phyloP scores from a whole-genome alignment of 1,140 invertebrate species.

The Drosophila sturtevanti region DNA sequence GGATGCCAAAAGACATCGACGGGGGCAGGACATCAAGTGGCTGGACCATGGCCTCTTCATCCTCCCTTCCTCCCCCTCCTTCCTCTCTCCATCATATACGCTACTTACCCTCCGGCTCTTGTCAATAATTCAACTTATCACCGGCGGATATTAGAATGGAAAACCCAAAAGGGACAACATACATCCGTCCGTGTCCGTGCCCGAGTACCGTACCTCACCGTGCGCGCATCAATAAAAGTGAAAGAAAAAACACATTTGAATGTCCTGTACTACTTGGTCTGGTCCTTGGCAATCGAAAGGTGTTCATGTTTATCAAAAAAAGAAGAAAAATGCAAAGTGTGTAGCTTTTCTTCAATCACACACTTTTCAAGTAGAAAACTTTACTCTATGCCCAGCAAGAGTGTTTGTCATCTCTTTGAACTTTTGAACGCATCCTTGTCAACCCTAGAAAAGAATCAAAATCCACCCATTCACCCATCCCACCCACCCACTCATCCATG shows the following conservation, averaged over 20 bases:
- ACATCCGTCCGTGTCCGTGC: conserved; percentile 56
- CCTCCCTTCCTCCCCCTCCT: not conserved
- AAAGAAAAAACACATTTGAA: conserved; percentile 67
- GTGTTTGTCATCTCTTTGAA: conserved; percentile 38
- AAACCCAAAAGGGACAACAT: conserved; percentile 72
- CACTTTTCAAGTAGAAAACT: conserved; percentile 32
- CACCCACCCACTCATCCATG: conserved; percentile 47
- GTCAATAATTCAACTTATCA: conserved; percentile 82
- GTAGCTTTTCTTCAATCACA: conserved; percentile 3
- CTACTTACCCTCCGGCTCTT: conserved; percentile 14
- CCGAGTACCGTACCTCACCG: not conserved
- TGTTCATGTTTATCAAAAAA: conserved; percentile 39
- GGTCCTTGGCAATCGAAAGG: conserved; percentile 25
- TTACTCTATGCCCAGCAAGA: conserved; percentile 21
- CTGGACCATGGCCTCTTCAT: conserved; percentile 9
- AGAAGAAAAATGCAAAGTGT: conserved; percentile 5
- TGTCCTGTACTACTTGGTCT: conserved; percentile 44
- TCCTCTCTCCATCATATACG: no score
- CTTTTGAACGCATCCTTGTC: conserved; percentile 29
- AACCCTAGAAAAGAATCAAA: conserved; percentile 54
- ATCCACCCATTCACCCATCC: conserved; percentile 47
- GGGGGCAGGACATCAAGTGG: conserved; percentile 28
- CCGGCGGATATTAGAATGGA: conserved; percentile 80
- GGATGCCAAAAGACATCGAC: conserved; percentile 24
- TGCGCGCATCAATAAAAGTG: conserved; percentile 69